Base-by-base conservation (phyloP, 2,113 vertebrate species). In the Numida meleagris region DNA sequence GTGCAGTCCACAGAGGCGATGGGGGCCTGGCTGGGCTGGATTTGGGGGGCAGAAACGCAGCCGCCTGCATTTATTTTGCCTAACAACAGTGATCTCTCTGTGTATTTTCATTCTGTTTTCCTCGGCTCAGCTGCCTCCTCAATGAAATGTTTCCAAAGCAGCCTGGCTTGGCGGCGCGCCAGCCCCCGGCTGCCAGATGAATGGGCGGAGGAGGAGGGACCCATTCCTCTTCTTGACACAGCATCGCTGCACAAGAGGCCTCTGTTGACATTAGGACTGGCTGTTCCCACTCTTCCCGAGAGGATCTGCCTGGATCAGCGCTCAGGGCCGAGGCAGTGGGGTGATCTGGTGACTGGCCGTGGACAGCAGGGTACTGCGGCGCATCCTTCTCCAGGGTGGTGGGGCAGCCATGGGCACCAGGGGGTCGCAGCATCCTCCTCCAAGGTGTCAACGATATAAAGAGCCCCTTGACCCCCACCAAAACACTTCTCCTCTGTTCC, bases 131-230 rank as follows among this genome's bases (percentile, higher is more conserved):
- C 95, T 95, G 91, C 94, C 95, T 96, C 91, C 95, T 96, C 95
- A 96, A 96, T 96, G 96, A 96, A 94, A 95, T 95, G 94, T 95
- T 95, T 96, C 94, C 96, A 97, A 96, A 95, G 96, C 96, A 95
- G 95, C 91, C 95, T 38, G 65, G 62, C 80, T 94, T 95, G 96
- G 96, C 96, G 4, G 96, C 68, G 12, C 0, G 93, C 95, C 96
- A 97, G 81, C 73, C 85, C 85, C 85, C n/a, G n/a, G 73, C 91
- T 95, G 88, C 95, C 85, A 94, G 95, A 95, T 95, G 94, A 96
- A 94, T 95, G 91, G 94, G 93, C 0, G 93, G 94, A 97, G 94
- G 91, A 96, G 96, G 95, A 93, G 95, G 94, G 95, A 94, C 89
- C 95, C 93, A 95, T 95, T 95, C 95, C 94, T 96, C 94, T 95